Base-by-base conservation (phyloP, 1,140 invertebrate genomes). In the Pogonomyrmex californicus region DNA sequence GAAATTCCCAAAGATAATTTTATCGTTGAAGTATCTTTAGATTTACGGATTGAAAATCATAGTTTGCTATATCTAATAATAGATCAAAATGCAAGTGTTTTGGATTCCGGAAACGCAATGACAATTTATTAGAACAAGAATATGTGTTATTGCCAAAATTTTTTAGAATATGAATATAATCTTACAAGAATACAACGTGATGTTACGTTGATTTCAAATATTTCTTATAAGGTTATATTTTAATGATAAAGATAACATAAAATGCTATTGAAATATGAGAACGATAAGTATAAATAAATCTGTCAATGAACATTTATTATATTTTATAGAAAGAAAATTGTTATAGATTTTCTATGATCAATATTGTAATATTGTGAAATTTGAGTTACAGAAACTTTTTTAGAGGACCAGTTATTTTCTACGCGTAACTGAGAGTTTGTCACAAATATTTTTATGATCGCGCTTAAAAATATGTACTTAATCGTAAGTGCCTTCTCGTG, bases 401-500 rank as follows among this genome's bases (percentile, higher is more conserved):
- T 17, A 7, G 23, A n/a, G n/a, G 2, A 17, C 10, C 4, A 6
- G 14, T 56, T 70, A 70, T 44, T 68, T 81, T 56, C 33, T 6
- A 6, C 2, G 10, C 0, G 4, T 1, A 14, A 23, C 4, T 4
- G 36, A 49, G 17, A 62, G 17, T 44, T 38, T 23, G 12, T 17
- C 1, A 12, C 12, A 81, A 68, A 68, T n/a, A 54, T 81, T 81
- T 81, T 70, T 54, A 56, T 1, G 38, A 9, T 3, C 1, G 2
- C 1, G 7, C 4, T 70, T 44, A 41, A 30, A 56, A 81, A 68
- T 41, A 23, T 68, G 2, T 56, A 70, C 14, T 81, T 70, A 58
- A 63, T 81, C 58, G 23, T 49, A 23, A 51, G 49, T 79, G 47
- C 30, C 6, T 62, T 88, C 14, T 78, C 7, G 10, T 56, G 3